These are phyloP conservation scores for Acronicta aceris DNA, from an alignment of 2,888 invertebrate genomes.

Conservation along the genomic window DNA sequence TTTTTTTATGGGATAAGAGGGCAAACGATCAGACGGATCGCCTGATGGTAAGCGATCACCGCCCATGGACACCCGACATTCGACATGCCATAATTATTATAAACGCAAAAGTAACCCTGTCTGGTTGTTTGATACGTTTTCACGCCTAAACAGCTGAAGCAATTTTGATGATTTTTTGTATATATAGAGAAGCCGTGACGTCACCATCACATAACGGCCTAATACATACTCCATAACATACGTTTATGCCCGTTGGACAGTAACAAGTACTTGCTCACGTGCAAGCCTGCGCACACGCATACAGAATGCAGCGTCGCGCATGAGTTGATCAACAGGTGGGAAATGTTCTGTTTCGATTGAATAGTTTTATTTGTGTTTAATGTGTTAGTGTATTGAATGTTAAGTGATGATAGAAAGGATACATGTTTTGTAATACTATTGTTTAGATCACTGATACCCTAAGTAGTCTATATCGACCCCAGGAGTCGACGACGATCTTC, in stretches of 20 bases:
- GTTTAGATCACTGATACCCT: too few species aligned
- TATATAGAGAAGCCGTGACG: slow-evolving; percentile 4
- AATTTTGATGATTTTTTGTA: too few species aligned
- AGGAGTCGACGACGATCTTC: too few species aligned
- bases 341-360: slow-evolving; percentile 32
- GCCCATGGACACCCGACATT: too few species aligned
- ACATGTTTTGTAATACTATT: not conserved
- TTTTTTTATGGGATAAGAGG: too few species aligned
- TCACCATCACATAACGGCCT: slow-evolving; percentile 24
- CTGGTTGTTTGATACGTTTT: too few species aligned
- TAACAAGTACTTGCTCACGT: slow-evolving; percentile 32
- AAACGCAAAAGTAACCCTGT: too few species aligned
- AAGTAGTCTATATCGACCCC: too few species aligned
- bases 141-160: too few species aligned
- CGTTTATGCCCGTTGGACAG: slow-evolving; percentile 31
- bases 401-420: slow-evolving; percentile 8
- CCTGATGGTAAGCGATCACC: too few species aligned
- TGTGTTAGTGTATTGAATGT: slow-evolving; percentile 31
- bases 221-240: slow-evolving; percentile 21
- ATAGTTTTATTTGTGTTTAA: slow-evolving; percentile 44
- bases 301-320: slow-evolving; percentile 38
- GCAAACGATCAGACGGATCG: too few species aligned
- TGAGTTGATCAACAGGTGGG: slow-evolving; percentile 37
- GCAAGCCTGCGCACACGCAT: slow-evolving; percentile 45
- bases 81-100: too few species aligned